These are phyloP conservation scores for Etia nguti DNA, from an alignment of 2,113 vertebrate species.

Conservation along the genomic window DNA sequence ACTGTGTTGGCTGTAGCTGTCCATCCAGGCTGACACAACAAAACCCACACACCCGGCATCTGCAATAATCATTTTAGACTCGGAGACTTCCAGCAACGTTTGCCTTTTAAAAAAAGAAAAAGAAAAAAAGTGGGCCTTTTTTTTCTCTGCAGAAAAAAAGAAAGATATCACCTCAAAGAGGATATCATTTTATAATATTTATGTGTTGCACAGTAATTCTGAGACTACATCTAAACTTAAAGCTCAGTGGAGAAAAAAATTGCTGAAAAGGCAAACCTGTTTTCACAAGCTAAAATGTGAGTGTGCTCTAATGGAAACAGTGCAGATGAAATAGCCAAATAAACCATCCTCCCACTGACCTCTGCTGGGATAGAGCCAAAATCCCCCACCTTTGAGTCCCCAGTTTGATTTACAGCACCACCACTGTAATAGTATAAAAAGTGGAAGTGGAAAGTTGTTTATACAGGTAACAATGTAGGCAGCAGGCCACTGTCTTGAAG, in stretches of 20 bases:
- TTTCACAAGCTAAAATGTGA: conserved; percentile 6
- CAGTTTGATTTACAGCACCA: not conserved
- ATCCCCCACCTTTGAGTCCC: not conserved
- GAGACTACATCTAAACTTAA: not conserved
- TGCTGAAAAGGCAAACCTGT: conserved; percentile 27
- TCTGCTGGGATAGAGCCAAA: not conserved
- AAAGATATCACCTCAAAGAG: not conserved
- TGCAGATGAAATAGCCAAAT: conserved; percentile 19
- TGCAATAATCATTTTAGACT: not conserved
- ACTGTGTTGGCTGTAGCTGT: conserved; percentile 9
- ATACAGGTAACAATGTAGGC: not conserved
- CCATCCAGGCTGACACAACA: conserved; percentile 26
- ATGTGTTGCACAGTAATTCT: conserved; percentile 12
- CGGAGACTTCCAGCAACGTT: not conserved
- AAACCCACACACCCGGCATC: not conserved
- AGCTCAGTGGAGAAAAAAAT: not conserved
- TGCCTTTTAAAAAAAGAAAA: not conserved
- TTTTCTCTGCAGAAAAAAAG: not conserved
- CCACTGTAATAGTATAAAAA: not conserved
- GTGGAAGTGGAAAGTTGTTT: not conserved
- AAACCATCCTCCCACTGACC: not conserved
- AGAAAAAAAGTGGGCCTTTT: not conserved
- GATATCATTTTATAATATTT: not conserved
- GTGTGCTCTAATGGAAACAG: conserved; percentile 21
- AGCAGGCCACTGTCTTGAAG: not conserved